Evolutionary conservation across 2,113 vertebrate genomes (phyloP).

Genomic region (Ariopsis seemanni): DNA sequence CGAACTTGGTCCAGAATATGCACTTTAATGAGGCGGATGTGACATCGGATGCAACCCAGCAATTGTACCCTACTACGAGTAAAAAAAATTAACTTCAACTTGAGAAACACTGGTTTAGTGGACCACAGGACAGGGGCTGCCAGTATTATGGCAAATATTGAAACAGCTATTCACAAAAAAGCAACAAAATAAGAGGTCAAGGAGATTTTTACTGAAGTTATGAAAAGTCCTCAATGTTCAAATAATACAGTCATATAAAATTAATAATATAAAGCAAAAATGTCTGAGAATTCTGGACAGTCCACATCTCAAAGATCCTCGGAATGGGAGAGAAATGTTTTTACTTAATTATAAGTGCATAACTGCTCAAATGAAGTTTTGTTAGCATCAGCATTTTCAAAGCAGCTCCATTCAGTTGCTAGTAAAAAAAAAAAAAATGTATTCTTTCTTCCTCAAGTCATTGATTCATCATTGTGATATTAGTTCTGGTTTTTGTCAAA

Average conservation of each 20-base stretch:
- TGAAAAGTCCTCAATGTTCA: neutral
- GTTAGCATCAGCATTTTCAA: neutral
- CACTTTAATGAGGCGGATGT: too few species aligned
- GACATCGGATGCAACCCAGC: too few species aligned
- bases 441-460: neutral
- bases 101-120: too few species aligned
- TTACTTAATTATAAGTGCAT: neutral
- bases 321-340: neutral
- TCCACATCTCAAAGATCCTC: neutral
- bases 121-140: too few species aligned
- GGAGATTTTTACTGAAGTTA: too few species aligned
- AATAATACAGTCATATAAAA: neutral
- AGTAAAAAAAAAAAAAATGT: neutral
- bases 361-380: neutral
- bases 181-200: too few species aligned
- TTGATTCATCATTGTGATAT: neutral
- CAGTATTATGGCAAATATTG: too few species aligned
- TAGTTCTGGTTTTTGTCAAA: neutral
- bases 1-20: too few species aligned
- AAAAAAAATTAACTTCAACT: too few species aligned
- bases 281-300: neutral
- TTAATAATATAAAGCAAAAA: neutral
- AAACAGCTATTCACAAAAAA: too few species aligned
- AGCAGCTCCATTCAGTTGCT: neutral
- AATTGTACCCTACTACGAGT: too few species aligned